phyloP scores from a whole-genome alignment of 2,888 invertebrate species.

The Philopedon plagiatum region DNA sequence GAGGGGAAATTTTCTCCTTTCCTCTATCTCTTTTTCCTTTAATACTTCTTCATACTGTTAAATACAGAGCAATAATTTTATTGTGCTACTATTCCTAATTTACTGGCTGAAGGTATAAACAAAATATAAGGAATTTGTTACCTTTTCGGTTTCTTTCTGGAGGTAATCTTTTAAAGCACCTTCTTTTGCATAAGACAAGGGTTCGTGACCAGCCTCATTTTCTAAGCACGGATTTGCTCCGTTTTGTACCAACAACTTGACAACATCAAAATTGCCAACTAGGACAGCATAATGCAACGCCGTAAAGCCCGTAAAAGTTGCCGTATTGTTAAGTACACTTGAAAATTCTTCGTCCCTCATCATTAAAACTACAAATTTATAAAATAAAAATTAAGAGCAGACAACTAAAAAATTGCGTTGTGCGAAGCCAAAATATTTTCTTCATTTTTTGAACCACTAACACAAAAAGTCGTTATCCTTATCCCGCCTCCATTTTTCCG shows the following conservation, averaged over 20 bases:
- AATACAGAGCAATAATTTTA: too few species aligned
- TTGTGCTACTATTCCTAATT: too few species aligned
- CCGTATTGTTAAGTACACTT: conserved; percentile 77
- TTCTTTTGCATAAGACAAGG: conserved; percentile 81
- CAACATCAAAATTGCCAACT: conserved; percentile 76
- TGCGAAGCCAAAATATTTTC: too few species aligned
- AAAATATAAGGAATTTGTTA: too few species aligned
- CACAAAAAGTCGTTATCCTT: too few species aligned
- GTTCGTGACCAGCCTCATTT: conserved; percentile 84
- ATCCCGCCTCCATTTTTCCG: too few species aligned
- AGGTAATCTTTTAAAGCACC: conserved; percentile 77
- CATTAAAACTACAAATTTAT: conserved; percentile 70
- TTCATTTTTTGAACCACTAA: too few species aligned
- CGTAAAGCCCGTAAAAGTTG: conserved; percentile 88
- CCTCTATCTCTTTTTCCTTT: conserved; percentile 80
- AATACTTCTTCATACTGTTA: conserved; percentile 70
- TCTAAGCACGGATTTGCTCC: conserved; percentile 83
- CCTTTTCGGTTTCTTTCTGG: conserved; percentile 70
- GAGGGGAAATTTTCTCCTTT: conserved; percentile 84
- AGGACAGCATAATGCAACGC: conserved; percentile 91
- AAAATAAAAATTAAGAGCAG: not conserved
- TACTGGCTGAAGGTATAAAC: too few species aligned
- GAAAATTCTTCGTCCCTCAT: conserved; percentile 89
- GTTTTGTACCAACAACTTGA: conserved; percentile 77
- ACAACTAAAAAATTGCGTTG: not conserved